Evolutionary conservation across 30 jellyfish, hydroid and myxozoan species (phyloP).

Genomic region (Turritopsis rubra): DNA sequence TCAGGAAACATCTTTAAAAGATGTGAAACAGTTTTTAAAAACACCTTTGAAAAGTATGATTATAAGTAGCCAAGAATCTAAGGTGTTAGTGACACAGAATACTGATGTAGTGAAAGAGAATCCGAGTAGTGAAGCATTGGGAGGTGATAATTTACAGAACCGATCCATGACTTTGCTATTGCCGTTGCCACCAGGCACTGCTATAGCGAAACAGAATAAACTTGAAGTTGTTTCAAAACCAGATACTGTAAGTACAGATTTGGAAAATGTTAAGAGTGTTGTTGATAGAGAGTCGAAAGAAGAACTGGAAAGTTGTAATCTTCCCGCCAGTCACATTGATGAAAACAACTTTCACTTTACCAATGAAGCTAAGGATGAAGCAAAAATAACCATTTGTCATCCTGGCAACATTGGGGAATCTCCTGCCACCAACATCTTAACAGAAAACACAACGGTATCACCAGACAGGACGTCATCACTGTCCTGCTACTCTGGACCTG

Average conservation of each 20-base stretch:
- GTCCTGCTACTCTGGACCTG: background rate
- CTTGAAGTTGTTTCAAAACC: background rate
- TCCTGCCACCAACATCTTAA: background rate
- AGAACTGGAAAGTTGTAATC: background rate
- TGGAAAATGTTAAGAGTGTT: constrained; percentile 8
- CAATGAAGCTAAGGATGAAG: background rate
- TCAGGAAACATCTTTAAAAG: constrained; percentile 14
- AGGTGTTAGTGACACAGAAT: background rate
- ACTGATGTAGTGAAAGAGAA: background rate
- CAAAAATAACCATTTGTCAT: background rate
- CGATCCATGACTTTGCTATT: background rate
- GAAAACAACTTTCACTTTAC: background rate
- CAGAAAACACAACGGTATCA: background rate
- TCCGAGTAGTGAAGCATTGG: background rate
- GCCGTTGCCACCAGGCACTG: background rate
- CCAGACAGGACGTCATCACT: background rate
- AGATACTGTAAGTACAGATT: background rate
- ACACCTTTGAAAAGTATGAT: background rate
- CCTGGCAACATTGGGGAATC: background rate
- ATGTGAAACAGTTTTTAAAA: constrained; percentile 18
- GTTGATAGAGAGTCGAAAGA: background rate
- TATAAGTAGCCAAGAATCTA: background rate
- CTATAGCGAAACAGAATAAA: background rate
- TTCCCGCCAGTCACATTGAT: background rate
- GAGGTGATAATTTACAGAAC: background rate